These are phyloP conservation scores for Drosophila watanabei DNA, from an alignment of 1,140 invertebrate species.

Conservation along the genomic window DNA sequence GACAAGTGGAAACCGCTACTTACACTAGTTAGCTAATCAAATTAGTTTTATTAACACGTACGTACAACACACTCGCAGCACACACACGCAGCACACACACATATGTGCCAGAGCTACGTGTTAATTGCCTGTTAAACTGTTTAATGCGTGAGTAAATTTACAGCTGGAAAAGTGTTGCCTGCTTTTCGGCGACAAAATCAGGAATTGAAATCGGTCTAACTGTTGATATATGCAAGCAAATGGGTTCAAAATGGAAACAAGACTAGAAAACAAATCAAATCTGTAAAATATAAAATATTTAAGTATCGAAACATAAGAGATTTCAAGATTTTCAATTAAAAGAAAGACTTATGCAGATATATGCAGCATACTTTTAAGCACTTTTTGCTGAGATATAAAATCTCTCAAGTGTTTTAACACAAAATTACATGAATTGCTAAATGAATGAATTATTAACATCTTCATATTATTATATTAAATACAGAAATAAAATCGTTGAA, in stretches of 20 bases:
- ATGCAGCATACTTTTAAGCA: too few species aligned
- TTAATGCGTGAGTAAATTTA: conserved; percentile 48
- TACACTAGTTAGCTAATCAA: conserved; percentile 80
- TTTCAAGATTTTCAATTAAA: not conserved
- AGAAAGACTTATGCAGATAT: too few species aligned
- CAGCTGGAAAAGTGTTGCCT: conserved; percentile 49
- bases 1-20: conserved; percentile 78
- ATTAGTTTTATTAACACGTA: conserved; percentile 85
- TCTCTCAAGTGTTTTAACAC: too few species aligned
- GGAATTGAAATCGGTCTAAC: not conserved
- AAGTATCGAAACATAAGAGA: not conserved
- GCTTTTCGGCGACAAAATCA: conserved; percentile 14
- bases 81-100: conserved; percentile 35
- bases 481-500: not conserved
- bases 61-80: conserved; percentile 37
- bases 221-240: not conserved
- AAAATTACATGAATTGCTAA: too few species aligned
- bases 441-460: too few species aligned
- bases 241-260: not conserved
- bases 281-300: not conserved
- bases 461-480: not conserved
- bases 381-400: not conserved
- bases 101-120: conserved; percentile 51
- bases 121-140: conserved; percentile 78
- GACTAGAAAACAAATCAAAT: not conserved